Conservation (phyloP, 1,140 invertebrate genomes). For the Lepidostoma basale region DNA sequence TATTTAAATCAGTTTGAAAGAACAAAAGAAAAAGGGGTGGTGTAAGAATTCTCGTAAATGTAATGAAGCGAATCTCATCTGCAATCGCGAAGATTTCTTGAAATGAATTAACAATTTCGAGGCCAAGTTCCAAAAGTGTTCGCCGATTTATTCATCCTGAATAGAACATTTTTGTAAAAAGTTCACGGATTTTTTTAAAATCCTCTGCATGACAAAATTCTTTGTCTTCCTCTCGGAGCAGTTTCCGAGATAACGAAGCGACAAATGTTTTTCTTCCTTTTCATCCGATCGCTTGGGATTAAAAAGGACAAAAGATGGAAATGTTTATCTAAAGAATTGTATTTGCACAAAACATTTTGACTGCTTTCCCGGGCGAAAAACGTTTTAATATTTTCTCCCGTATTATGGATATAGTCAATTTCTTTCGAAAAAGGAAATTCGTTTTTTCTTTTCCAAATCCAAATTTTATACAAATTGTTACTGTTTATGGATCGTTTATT, state of each 20-base stretch:
- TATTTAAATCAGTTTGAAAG: slow-evolving; percentile 5
- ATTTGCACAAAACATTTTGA: neutral
- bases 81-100: neutral
- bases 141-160: neutral
- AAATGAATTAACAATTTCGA: neutral
- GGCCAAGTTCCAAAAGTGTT: neutral
- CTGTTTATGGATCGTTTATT: too few species aligned
- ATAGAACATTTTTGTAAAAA: too few species aligned
- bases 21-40: neutral
- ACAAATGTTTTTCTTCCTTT: slow-evolving; percentile 5
- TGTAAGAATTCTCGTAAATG: slow-evolving; percentile 1
- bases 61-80: neutral
- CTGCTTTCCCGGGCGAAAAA: too few species aligned
- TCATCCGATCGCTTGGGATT: neutral
- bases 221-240: neutral
- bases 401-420: too few species aligned
- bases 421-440: too few species aligned
- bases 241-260: slow-evolving; percentile 13
- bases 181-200: neutral
- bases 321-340: slow-evolving; percentile 8
- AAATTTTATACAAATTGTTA: too few species aligned
- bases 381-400: too few species aligned
- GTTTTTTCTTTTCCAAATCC: too few species aligned
- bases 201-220: neutral
- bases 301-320: neutral